These are phyloP conservation scores for Microcebus ravelobensis DNA, from an alignment of 2,113 vertebrate genomes.

Conservation along the genomic window DNA sequence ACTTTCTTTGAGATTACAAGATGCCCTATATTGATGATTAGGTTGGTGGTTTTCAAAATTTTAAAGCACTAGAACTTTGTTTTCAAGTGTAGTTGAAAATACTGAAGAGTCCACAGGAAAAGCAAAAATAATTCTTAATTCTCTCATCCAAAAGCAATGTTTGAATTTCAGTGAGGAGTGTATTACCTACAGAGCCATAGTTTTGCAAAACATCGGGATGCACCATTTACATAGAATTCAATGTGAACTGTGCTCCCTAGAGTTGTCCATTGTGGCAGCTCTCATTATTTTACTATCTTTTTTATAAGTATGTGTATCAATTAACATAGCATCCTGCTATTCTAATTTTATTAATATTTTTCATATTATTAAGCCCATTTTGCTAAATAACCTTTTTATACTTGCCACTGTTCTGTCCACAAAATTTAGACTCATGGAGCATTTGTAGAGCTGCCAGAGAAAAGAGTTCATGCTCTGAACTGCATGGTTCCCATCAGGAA, in stretches of 20 bases:
- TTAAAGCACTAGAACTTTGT: not conserved
- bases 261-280: not conserved
- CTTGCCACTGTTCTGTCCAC: not conserved
- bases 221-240: not conserved
- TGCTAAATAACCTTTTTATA: not conserved
- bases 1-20: not conserved
- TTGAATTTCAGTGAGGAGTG: not conserved
- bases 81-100: constrained; percentile 5
- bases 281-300: not conserved
- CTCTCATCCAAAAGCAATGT: not conserved
- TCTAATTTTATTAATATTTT: not conserved
- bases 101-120: not conserved
- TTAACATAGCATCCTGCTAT: not conserved
- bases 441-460: not conserved
- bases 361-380: not conserved
- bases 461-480: not conserved
- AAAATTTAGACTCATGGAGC: not conserved
- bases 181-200: not conserved
- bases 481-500: not conserved
- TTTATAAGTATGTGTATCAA: not conserved
- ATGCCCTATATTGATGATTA: not conserved
- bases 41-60: not conserved
- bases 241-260: not conserved
- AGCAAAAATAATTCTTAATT: not conserved
- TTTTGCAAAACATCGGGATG: not conserved